Base-by-base conservation (phyloP, 2,888 invertebrate species). In the Hirtodrosophila confusa region DNA sequence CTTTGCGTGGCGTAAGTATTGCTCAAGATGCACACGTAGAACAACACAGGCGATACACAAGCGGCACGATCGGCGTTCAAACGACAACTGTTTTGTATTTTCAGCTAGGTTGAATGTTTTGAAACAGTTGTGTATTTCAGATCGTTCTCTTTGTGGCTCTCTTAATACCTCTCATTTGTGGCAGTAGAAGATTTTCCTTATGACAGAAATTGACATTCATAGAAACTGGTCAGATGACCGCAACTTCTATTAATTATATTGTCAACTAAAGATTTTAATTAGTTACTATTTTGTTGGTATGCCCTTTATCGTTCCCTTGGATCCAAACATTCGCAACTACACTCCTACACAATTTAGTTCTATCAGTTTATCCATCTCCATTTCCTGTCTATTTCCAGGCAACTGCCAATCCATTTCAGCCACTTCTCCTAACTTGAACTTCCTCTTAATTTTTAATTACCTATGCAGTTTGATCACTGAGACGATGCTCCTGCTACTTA, bases 11-110 rank as follows among this genome's bases (percentile, higher is more conserved):
- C 68, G 55, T 31, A 64, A 68, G 60, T 53, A 65, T 66, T 69
- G 45, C 65, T 54, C 54, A 68, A 67, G 57, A 45, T 37, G 27
- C 40, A n/a, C 45, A 43, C 45, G 44, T 23, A 39, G n/a, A 10
- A 39, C 24, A 41, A 35, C 36, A 54, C 66, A 48, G 40, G 60
- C 55, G 39, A 47, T 41, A 58, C 62, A 76, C 78, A 72, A 72
- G 70, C 77, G 63, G 69, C 77, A 53, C 77, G 84, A 77, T 85
- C 80, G 45, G 68, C 77, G 77, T 71, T 78, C 77, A 53, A 75
- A 75, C 75, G 79, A 80, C 84, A 41, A 65, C 69, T 65, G 56
- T 41, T 61, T 50, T 70, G 31, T 49, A 54, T 55, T 60, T 64
- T 40, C 53, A 60, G 41, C 61, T 61, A 61, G 61, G 36, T 49